Evolutionary conservation across 1,140 invertebrate species (phyloP), one percentile per base, ranked within the genome.

Genomic region (Rhagoletis pomonella): DNA sequence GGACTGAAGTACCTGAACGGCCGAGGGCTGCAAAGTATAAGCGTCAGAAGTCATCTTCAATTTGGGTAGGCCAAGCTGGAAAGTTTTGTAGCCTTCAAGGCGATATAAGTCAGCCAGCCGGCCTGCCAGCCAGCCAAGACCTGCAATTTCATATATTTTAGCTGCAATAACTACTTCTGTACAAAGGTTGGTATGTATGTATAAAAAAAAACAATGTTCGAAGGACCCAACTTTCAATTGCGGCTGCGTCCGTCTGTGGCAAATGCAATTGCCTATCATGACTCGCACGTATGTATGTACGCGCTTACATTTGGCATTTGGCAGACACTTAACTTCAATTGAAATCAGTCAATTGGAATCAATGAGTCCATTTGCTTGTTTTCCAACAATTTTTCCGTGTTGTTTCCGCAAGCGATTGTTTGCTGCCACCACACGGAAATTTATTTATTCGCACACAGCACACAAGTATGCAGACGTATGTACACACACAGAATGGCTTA

Each of bases 331-430:
- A 91, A 91, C 90, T 90, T 91, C 90, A 91, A 91, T 91, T 90
- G 89, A 89, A 90, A 89, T 90, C 91, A 92, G 91, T 92, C 91
- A 92, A 91, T 92, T 91, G 91, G 91, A 92, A 92, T 92, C 91
- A 91, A 92, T 91, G 90, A 91, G 90, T 92, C 88, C 91, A 90
- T 92, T 92, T 89, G 90, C 89, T 91, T 92, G 91, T 92, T 92
- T 92, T 89, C 90, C 91, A 92, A 92, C 50, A 59, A 60, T 87
- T 87, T 87, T 81, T 42, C 55, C 29, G 81, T 85, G 58, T 87
- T 77, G 60, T 87, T 87, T 87, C 73, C 39, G 59, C 73, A 86
- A 84, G 59, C 73, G 65, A 87, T 73, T 86, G 86, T 86, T 86
- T 65, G 60, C 62, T 50, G 62, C 85, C 47, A 59, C 55, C 19